A percentile compares a stretch with the other conserved stretches of the same genome.
These are phyloP conservation scores for Timema podura DNA, from an alignment of 2,888 invertebrate genomes.

Conservation along the genomic window DNA sequence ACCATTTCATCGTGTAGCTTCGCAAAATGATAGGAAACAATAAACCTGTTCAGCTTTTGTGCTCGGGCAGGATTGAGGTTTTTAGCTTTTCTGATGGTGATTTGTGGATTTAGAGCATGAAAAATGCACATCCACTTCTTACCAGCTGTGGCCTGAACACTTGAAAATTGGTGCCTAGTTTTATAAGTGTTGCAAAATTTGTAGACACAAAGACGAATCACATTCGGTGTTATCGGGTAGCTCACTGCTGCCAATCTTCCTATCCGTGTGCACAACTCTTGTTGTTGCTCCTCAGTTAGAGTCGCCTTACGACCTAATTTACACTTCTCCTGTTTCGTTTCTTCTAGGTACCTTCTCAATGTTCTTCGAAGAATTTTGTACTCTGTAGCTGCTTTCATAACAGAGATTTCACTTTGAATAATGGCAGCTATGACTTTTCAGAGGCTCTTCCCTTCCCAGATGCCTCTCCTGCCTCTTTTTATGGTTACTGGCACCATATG, in stretches of 20 bases:
- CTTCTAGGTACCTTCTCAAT: not conserved
- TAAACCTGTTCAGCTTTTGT: too few species aligned
- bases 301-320: not conserved
- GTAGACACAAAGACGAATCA: too few species aligned
- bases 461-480: not conserved
- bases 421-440: not conserved
- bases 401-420: not conserved
- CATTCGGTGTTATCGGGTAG: too few species aligned
- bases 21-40: not conserved
- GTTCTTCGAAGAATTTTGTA: constrained; percentile 11
- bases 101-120: not conserved
- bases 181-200: too few species aligned
- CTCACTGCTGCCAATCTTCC: too few species aligned
- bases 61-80: too few species aligned
- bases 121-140: not conserved
- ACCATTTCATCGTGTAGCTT: not conserved
- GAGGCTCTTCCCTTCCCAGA: not conserved
- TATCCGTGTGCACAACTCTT: constrained; percentile 5
- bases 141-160: too few species aligned
- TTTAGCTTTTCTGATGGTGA: too few species aligned
- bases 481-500: constrained; percentile 4
- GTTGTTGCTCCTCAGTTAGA: constrained; percentile 1
- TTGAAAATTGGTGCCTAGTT: too few species aligned
- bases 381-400: constrained; percentile 1
- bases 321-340: not conserved